These are phyloP conservation scores for Macrocentrus cingulum DNA, from an alignment of 1,140 invertebrate species.

Conservation along the genomic window DNA sequence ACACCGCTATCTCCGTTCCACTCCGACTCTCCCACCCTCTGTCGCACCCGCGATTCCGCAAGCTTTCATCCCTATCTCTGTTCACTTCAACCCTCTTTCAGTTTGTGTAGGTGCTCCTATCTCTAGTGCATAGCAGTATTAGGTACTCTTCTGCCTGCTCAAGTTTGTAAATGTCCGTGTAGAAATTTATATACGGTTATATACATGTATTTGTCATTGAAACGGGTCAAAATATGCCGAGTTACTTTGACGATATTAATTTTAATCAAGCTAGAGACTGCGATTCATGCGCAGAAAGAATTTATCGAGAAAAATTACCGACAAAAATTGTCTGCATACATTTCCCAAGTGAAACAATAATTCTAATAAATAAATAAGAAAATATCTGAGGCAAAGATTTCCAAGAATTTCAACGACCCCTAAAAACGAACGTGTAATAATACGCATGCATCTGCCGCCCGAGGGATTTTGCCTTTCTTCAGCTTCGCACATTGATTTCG, in stretches of 20 bases:
- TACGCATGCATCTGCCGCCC: constrained; percentile 1
- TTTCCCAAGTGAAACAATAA: too few relatives aligned
- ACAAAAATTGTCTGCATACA: too few relatives aligned
- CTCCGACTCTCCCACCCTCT: background rate
- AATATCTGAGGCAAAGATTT: background rate
- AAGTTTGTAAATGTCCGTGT: background rate
- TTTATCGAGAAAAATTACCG: too few relatives aligned
- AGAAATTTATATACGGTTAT: too few relatives aligned
- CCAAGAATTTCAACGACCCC: background rate
- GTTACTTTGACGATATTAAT: too few relatives aligned
- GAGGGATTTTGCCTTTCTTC: background rate
- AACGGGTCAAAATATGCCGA: too few relatives aligned
- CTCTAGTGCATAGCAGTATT: background rate
- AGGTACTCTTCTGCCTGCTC: too few relatives aligned
- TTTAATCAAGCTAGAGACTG: too few relatives aligned
- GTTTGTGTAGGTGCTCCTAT: background rate
- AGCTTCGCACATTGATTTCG: constrained; percentile 10
- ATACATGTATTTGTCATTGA: too few relatives aligned
- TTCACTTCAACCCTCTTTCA: background rate
- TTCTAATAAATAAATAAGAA: too few relatives aligned
- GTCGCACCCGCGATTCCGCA: background rate
- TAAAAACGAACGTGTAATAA: background rate
- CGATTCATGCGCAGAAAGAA: too few relatives aligned
- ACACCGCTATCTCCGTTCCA: background rate
- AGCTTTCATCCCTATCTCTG: constrained; percentile 5